These are phyloP conservation scores for Rapana venosa DNA, from an alignment of 2,888 invertebrate species.

Conservation along the genomic window DNA sequence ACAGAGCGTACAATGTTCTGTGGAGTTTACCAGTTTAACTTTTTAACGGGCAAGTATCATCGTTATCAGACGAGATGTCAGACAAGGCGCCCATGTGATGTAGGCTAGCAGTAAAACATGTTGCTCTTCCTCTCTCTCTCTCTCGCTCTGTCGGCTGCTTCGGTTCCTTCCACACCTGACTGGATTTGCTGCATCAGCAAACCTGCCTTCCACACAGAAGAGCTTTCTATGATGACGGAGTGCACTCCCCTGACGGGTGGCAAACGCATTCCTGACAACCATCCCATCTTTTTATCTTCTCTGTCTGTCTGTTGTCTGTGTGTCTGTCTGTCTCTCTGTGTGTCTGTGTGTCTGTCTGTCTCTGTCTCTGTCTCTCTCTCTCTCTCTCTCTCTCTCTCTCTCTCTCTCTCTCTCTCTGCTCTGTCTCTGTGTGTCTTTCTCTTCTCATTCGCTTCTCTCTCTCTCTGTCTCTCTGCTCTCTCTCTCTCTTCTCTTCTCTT, in stretches of 20 bases:
- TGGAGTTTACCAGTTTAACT: too few relatives aligned
- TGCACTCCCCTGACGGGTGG: constrained; percentile 6
- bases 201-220: not conserved
- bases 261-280: constrained; percentile 1
- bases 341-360: constrained; percentile 21
- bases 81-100: too few relatives aligned
- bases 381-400: constrained; percentile 48
- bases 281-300: not conserved
- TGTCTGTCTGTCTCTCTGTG: not conserved
- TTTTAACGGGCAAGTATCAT: too few relatives aligned
- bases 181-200: not conserved
- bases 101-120: too few relatives aligned
- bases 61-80: too few relatives aligned
- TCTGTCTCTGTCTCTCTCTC: constrained; percentile 15
- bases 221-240: not conserved
- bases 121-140: too few relatives aligned
- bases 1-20: too few relatives aligned
- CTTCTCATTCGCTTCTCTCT: not conserved
- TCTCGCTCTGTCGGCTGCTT: too few relatives aligned
- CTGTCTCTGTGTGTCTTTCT: constrained; percentile 40
- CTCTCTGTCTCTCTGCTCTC: constrained; percentile 41
- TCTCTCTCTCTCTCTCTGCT: constrained; percentile 41
- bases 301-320: not conserved
- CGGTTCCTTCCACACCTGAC: too few relatives aligned
- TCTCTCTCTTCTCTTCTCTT: constrained; percentile 46